Conservation (phyloP, 2,888 invertebrate species). For the Mesopsocus fuscifrons region DNA sequence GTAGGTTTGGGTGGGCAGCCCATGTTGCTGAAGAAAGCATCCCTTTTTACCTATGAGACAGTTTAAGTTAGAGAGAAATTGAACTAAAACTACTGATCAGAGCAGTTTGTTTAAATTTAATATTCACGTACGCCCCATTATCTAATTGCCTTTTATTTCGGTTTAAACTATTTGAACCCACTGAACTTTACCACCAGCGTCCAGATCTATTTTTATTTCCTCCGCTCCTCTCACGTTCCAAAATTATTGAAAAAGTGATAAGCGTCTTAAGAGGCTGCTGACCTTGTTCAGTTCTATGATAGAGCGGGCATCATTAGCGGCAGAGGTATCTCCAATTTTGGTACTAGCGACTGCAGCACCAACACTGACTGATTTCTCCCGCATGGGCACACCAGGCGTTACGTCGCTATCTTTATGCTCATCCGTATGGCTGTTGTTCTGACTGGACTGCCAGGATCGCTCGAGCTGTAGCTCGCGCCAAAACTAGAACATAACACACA, state of each 20-base stretch:
- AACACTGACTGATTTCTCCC: conserved; percentile 61
- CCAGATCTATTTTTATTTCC: too few species aligned
- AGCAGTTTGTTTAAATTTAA: too few species aligned
- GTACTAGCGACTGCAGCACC: conserved; percentile 36
- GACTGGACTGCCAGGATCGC: conserved; percentile 23
- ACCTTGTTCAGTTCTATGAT: not conserved
- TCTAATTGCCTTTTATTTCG: too few species aligned
- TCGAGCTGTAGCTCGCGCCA: conserved; percentile 52
- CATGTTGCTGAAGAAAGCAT: conserved; percentile 6
- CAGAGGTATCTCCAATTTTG: not conserved
- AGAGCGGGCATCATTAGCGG: not conserved
- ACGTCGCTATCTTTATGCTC: conserved; percentile 20
- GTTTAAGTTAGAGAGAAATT: too few species aligned
- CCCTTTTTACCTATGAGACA: conserved; percentile 2
- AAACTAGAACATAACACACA: conserved; percentile 32
- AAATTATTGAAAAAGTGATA: too few species aligned
- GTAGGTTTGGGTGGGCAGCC: conserved; percentile 12
- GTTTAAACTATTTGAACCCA: too few species aligned
- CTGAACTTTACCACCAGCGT: too few species aligned
- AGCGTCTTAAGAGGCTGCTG: too few species aligned
- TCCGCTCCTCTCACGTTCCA: too few species aligned
- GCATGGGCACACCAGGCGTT: conserved; percentile 36
- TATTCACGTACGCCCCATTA: too few species aligned
- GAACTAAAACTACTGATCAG: too few species aligned
- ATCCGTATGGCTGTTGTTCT: conserved; percentile 5